Base-by-base conservation (phyloP, 2,113 vertebrate genomes). In the Mola mola region DNA sequence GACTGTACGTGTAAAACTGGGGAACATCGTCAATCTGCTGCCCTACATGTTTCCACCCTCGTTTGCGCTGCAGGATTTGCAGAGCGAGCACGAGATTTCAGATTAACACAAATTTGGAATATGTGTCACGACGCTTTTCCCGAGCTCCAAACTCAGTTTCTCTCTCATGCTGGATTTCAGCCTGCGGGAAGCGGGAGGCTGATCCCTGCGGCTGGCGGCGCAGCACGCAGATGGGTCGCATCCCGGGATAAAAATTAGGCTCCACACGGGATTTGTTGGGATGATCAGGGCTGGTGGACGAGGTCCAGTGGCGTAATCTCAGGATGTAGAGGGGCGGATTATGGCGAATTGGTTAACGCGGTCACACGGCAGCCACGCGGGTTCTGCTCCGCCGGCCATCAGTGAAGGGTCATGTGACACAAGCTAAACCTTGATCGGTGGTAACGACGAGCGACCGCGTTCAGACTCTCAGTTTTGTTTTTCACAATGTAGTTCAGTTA, bases 231-330 rank as follows among this genome's bases (percentile, higher is more conserved):
- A n/a, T n/a, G n/a, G 69, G 72, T 65, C 74, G 47, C 26, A 68
- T 85, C 63, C 81, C 75, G 28, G 74, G 67, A 82, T 76, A 77
- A 79, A 88, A 88, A 79, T 81, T 58, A 41, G 63, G 75, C 71
- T 80, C 74, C 25, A 56, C 56, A 40, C 50, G 67, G 56, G 64
- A 82, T 78, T 58, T 75, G 61, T 60, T 62, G 62, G 71, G 61
- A 64, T 22, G 13, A 40, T 8, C 4, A 52, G 3, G 53, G 88
- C 88, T 91, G 68, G 90, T 89, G 87, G 78, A 66, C 31, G 50
- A 56, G 63, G 52, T 24, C 73, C 69, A 75, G 57, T 46, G 22
- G 50, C 70, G 79, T 89, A 86, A 91, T 89, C 83, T 80, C 66
- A 72, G 56, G 72, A 79, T 72, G 67, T 75, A 75, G 66, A 20